Base-by-base conservation (phyloP, 2,113 vertebrate genomes). In the Etheostoma cragini region DNA sequence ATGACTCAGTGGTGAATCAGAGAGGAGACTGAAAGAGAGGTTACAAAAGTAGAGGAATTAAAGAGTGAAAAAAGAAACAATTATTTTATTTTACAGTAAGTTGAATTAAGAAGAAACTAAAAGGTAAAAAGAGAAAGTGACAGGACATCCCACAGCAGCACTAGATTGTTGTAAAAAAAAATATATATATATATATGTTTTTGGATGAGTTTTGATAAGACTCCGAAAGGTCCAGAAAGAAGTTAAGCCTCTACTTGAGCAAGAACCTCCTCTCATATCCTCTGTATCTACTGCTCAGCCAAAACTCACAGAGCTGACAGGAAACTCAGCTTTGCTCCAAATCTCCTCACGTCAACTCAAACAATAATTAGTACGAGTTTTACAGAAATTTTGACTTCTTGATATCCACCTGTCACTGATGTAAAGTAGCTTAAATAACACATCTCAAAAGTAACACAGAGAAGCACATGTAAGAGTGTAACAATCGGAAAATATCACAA, bases 1-100 rank as follows among this genome's bases (percentile, higher is more conserved):
- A 52, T 82, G 86, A 80, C 50, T 84, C 64, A 82, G 68, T 35
- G 52, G 72, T 82, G 75, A 72, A 49, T 85, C 81, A 47, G 75
- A 57, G 19, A 45, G 22, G 69, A 80, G 65, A 61, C 58, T 53
- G 67, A 22, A 54, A 57, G 13, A 49, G 0, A 7, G 3, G 22
- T 45, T 26, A 49, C 46, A 7, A 26, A 17, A n/a, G 30, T 53
- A 8, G 17, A 73, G 57, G 7, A 33, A 35, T 60, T 4, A 19
- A 21, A 62, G 11, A 57, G 24, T 5, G 5, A 49, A 49, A 33
- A 12, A 58, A n/a, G 21, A 17, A n/a, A 61, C 1, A 11, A 19
- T 30, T 30, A 1, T 30, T 30, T 30, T 3, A 30, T 46, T 24
- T 17, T 3, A 21, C 33, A 33, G 33, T 33, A 42, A 11, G 38